Evolutionary conservation across 1,140 invertebrate genomes (phyloP).

Genomic region (Penaeus japonicus): DNA sequence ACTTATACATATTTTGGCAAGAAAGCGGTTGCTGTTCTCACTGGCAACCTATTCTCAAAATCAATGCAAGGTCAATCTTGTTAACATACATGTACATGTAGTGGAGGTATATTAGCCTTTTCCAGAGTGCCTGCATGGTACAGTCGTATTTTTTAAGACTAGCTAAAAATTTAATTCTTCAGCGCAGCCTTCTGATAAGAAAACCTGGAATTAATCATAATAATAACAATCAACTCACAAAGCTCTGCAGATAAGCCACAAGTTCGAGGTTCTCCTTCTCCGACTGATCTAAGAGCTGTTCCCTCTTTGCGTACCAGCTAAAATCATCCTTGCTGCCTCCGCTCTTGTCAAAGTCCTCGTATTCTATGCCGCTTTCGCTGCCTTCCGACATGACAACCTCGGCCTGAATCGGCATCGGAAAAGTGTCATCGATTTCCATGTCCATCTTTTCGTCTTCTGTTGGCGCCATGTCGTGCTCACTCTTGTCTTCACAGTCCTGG

Average conservation of each 20-base stretch:
- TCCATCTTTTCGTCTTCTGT: conserved; percentile 17
- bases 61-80: no score
- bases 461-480: neutral
- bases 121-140: no score
- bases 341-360: conserved; percentile 1
- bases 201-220: neutral
- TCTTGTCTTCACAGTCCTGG: conserved; percentile 35
- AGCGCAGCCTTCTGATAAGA: no score
- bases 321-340: conserved; percentile 2
- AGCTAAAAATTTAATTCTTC: no score
- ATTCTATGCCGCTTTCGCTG: conserved; percentile 51
- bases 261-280: conserved; percentile 51
- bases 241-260: conserved; percentile 48
- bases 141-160: no score
- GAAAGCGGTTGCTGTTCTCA: no score
- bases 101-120: no score
- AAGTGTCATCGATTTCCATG: conserved; percentile 34
- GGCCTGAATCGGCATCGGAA: conserved; percentile 56
- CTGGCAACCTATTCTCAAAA: no score
- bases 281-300: conserved; percentile 29
- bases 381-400: conserved; percentile 59
- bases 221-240: conserved; percentile 30
- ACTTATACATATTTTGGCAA: no score
- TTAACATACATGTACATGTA: no score
- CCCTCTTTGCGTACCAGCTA: conserved; percentile 16